Evolutionary conservation across 1,140 invertebrate genomes (phyloP).

Genomic region (Drosophila pectinifera): DNA sequence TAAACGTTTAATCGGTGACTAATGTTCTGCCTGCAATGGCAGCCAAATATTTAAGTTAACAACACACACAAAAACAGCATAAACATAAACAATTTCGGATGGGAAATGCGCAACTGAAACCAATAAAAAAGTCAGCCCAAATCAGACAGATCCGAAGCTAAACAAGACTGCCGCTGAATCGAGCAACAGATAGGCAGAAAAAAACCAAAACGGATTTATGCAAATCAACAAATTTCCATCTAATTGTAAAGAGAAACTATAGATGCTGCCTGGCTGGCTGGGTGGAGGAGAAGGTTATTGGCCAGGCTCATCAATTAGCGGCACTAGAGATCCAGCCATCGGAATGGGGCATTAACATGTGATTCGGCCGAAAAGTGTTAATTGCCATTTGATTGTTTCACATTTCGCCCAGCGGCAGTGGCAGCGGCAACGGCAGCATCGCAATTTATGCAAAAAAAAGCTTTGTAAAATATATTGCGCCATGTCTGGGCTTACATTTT

Average conservation of each 20-base stretch:
- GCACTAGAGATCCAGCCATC: conserved; percentile 35
- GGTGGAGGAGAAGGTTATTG: conserved; percentile 41
- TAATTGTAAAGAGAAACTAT: conserved; percentile 57
- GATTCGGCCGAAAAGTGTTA: conserved; percentile 50
- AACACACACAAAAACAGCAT: conserved; percentile 36
- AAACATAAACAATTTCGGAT: conserved; percentile 52
- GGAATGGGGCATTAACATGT: conserved; percentile 48
- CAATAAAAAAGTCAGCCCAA: conserved; percentile 78
- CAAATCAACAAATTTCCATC: conserved; percentile 59
- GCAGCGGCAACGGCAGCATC: conserved; percentile 2
- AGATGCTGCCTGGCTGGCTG: background rate
- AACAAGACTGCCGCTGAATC: conserved; percentile 27
- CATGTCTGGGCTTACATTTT: conserved; percentile 61
- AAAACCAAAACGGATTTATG: conserved; percentile 44
- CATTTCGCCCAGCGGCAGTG: conserved; percentile 17
- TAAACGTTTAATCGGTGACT: conserved; percentile 36
- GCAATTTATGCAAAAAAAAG: conserved; percentile 55
- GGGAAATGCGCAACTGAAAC: conserved; percentile 76
- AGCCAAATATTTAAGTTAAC: conserved; percentile 69
- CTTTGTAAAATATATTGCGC: conserved; percentile 40
- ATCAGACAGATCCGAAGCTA: conserved; percentile 47
- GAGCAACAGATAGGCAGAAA: conserved; percentile 5
- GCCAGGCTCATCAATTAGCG: conserved; percentile 57
- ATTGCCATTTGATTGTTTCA: conserved; percentile 63
- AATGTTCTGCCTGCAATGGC: conserved; percentile 45